These are phyloP conservation scores for Cheilosia grossa DNA, from an alignment of 2,888 invertebrate genomes.

Conservation along the genomic window DNA sequence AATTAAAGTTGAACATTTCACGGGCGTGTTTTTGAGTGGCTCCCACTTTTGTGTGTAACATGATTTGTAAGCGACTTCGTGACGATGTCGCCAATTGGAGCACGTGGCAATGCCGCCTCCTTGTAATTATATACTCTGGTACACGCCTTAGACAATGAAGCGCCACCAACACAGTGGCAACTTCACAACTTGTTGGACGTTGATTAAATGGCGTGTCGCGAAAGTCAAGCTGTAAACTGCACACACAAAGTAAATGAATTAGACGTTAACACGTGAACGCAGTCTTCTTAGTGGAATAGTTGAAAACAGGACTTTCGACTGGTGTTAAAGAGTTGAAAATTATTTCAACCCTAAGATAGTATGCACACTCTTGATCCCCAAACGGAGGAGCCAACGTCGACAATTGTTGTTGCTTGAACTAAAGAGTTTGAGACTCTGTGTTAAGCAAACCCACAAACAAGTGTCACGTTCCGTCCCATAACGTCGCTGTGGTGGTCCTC, in stretches of 20 bases:
- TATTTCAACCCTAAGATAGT: background rate
- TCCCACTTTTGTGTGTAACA: background rate
- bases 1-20: conserved; percentile 39
- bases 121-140: conserved; percentile 3
- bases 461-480: background rate
- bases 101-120: background rate
- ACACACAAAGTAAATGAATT: conserved; percentile 13
- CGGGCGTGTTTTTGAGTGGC: background rate
- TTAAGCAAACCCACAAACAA: conserved; percentile 1
- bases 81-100: background rate
- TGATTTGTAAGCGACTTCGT: conserved; percentile 5
- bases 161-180: background rate
- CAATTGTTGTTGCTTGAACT: background rate
- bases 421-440: background rate
- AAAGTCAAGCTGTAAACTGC: conserved; percentile 14
- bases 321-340: background rate
- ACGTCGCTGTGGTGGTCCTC: background rate
- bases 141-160: background rate
- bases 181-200: conserved; percentile 25
- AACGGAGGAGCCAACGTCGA: background rate
- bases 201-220: conserved; percentile 9
- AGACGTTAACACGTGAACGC: conserved; percentile 8
- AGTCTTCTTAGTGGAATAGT: background rate
- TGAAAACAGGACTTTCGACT: background rate
- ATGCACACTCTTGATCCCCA: too few species aligned